A percentile compares a stretch with the other conserved stretches of the same genome.
These are phyloP conservation scores for Mionectes macconnelli DNA, from an alignment of 2,113 vertebrate genomes.

Conservation along the genomic window DNA sequence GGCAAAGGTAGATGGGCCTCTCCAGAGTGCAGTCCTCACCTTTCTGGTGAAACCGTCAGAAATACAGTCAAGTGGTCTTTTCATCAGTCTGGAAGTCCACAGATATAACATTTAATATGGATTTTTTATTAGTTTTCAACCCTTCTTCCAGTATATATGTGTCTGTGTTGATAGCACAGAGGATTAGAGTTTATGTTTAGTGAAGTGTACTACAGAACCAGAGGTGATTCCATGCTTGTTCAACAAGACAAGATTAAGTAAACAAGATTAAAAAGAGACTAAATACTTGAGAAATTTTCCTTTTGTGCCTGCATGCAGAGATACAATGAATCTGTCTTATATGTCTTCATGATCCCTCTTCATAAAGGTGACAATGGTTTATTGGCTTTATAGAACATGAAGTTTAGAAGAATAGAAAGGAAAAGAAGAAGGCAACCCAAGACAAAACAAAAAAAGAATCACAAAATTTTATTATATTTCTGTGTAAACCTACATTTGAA, in stretches of 20 bases:
- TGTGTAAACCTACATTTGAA: background rate
- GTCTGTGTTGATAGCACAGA: background rate
- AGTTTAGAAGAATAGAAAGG: background rate
- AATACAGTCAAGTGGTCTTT: background rate
- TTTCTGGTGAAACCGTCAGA: background rate
- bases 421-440: background rate
- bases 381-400: background rate
- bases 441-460: background rate
- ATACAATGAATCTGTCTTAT: background rate
- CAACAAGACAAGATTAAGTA: background rate
- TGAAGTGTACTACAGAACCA: background rate
- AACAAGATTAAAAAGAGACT: background rate
- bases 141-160: background rate
- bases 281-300: background rate
- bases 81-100: background rate
- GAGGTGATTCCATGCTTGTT: background rate
- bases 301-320: background rate
- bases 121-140: background rate
- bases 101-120: background rate
- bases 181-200: background rate
- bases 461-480: background rate
- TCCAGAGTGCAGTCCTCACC: background rate
- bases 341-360: background rate
- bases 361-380: background rate
- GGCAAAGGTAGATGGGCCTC: background rate